Conservation (phyloP, 2,797 vertebrate genomes). For the Gymnopithys bicolor region DNA sequence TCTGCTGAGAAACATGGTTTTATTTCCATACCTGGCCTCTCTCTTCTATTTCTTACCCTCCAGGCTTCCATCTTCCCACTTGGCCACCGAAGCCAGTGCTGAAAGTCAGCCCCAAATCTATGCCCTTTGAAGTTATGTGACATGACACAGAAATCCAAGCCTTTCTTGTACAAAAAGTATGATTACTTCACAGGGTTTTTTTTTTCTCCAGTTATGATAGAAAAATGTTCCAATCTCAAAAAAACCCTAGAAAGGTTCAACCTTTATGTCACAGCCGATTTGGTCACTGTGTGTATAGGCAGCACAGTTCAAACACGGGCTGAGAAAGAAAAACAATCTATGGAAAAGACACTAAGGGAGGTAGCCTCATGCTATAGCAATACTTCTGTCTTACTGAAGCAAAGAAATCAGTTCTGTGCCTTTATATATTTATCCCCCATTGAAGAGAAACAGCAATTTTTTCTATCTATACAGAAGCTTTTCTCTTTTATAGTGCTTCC, state of each 20-base stretch:
- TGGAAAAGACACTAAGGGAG: constrained; percentile 19
- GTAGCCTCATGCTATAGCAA: background rate
- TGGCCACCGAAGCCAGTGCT: background rate
- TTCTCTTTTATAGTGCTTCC: background rate
- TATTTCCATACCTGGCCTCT: background rate
- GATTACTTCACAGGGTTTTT: constrained; percentile 43
- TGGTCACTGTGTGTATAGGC: constrained; percentile 48
- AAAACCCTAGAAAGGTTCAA: constrained; percentile 40
- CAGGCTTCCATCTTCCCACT: background rate
- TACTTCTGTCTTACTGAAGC: constrained; percentile 5
- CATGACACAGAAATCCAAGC: constrained; percentile 56
- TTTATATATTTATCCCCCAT: background rate
- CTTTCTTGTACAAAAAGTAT: constrained; percentile 62
- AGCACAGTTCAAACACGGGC: constrained; percentile 34
- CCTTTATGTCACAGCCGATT: constrained; percentile 62
- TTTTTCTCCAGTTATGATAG: constrained; percentile 17
- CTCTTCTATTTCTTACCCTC: constrained; percentile 2
- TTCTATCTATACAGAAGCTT: background rate
- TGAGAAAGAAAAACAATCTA: constrained; percentile 55
- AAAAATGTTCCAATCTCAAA: constrained; percentile 55
- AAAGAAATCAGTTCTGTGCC: background rate
- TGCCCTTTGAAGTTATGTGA: constrained; percentile 61
- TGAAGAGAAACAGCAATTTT: background rate
- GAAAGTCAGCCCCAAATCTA: constrained; percentile 48
- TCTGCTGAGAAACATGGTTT: background rate